Conservation (phyloP, 2,113 vertebrate genomes). For the Zootoca vivipara region DNA sequence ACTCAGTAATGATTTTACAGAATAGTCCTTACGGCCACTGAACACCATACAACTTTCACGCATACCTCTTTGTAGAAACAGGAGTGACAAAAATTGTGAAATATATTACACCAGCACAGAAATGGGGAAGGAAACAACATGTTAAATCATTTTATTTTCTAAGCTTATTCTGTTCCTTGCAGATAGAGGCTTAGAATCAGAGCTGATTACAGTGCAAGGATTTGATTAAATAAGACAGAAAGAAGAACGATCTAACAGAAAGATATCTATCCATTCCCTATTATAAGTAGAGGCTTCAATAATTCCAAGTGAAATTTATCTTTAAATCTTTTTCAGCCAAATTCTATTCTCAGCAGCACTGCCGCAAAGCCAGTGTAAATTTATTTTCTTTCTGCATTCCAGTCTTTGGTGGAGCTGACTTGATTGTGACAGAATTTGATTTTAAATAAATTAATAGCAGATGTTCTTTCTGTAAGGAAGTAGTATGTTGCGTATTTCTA, state of each 20-base stretch:
- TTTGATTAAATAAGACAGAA: constrained; percentile 54
- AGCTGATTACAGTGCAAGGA: constrained; percentile 63
- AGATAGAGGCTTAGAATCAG: constrained; percentile 61
- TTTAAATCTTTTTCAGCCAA: constrained; percentile 49
- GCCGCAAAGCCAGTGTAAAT: constrained; percentile 47
- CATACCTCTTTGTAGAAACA: constrained; percentile 26
- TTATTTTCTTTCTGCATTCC: constrained; percentile 50
- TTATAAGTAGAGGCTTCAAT: constrained; percentile 32
- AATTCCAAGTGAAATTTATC: constrained; percentile 51
- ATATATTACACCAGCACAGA: constrained; percentile 60
- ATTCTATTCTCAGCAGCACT: constrained; percentile 27
- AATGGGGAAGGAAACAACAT: constrained; percentile 80
- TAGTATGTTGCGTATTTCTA: not conserved
- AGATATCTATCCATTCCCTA: constrained; percentile 59
- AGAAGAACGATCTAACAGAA: constrained; percentile 50
- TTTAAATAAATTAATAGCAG: constrained; percentile 35
- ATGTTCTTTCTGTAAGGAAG: not conserved
- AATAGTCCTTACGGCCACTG: not conserved
- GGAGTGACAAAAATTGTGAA: constrained; percentile 63
- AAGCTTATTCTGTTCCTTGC: constrained; percentile 64
- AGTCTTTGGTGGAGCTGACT: constrained; percentile 39
- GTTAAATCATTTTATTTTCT: constrained; percentile 73
- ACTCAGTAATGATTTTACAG: not conserved
- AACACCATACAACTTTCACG: not conserved
- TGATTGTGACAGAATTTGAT: not conserved